phyloP scores from a whole-genome alignment of 2,797 vertebrate species.

The Notolabrus celidotus region DNA sequence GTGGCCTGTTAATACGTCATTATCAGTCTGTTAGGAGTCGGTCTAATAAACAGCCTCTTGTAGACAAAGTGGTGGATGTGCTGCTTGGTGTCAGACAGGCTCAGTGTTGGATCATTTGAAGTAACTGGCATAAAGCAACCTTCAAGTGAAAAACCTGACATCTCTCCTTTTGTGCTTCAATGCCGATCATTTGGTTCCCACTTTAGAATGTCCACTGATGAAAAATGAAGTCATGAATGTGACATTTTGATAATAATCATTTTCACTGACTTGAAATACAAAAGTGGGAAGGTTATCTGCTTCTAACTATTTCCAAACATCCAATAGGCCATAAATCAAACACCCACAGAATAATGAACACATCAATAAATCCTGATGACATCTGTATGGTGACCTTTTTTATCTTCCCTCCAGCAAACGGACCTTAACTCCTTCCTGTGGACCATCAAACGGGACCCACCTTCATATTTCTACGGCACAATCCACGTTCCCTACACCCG shows the following conservation, averaged over 20 bases:
- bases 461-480: conserved; percentile 92
- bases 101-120: conserved; percentile 23
- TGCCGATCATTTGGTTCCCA: too few relatives aligned
- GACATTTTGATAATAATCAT: too few relatives aligned
- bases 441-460: conserved; percentile 92
- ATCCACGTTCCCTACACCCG: conserved; percentile 92
- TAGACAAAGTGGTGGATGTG: conserved; percentile 25
- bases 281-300: too few relatives aligned
- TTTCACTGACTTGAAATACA: too few relatives aligned
- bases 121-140: not conserved
- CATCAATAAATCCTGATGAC: not conserved
- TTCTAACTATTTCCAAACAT: too few relatives aligned
- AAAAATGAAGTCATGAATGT: too few relatives aligned
- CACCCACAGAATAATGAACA: not conserved
- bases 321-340: too few relatives aligned
- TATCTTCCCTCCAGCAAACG: conserved; percentile 82
- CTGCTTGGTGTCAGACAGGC: conserved; percentile 64
- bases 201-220: too few relatives aligned
- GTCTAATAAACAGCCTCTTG: conserved; percentile 71
- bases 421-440: conserved; percentile 94
- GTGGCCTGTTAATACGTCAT: conserved; percentile 81
- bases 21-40: conserved; percentile 72
- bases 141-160: not conserved
- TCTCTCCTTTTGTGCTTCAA: not conserved
- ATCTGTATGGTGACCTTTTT: not conserved